Conservation (phyloP, 92 coral and sea anemone genomes). For the Virgularia gustaviana region DNA sequence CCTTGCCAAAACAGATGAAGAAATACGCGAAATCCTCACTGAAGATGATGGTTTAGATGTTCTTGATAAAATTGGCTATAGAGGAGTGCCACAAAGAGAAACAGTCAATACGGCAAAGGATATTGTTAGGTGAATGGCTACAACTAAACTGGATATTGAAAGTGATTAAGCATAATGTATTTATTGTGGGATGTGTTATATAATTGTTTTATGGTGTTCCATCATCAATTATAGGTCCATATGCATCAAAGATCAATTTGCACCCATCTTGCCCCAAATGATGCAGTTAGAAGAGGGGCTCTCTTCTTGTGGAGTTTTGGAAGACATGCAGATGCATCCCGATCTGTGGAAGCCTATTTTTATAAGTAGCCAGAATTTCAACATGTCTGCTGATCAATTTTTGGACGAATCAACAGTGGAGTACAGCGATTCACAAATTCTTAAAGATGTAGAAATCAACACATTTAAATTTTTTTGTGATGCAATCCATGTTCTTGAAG, state of each 20-base stretch:
- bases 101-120: conserved; percentile 45
- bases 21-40: conserved; percentile 43
- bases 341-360: conserved; percentile 66
- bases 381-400: conserved; percentile 64
- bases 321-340: conserved; percentile 42
- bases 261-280: conserved; percentile 53
- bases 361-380: conserved; percentile 47
- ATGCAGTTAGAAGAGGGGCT: conserved; percentile 60
- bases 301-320: conserved; percentile 50
- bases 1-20: conserved; percentile 52
- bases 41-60: conserved; percentile 58
- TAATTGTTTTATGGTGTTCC: not conserved
- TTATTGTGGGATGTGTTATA: not conserved
- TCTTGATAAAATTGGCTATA: conserved; percentile 50
- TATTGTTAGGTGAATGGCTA: conserved; percentile 55
- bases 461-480: conserved; percentile 65
- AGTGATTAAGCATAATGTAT: not conserved
- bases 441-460: conserved; percentile 54
- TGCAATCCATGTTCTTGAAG: conserved; percentile 41
- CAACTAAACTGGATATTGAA: not conserved
- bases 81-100: conserved; percentile 65
- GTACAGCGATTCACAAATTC: conserved; percentile 57
- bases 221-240: conserved; percentile 47
- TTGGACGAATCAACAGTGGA: conserved; percentile 44
- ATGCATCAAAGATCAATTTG: conserved; percentile 61